Evolutionary conservation across 53 echinoderm and acorn worm species (phyloP), one percentile per base, ranked within the genome.

Genomic region (Temnopleurus reevesii): DNA sequence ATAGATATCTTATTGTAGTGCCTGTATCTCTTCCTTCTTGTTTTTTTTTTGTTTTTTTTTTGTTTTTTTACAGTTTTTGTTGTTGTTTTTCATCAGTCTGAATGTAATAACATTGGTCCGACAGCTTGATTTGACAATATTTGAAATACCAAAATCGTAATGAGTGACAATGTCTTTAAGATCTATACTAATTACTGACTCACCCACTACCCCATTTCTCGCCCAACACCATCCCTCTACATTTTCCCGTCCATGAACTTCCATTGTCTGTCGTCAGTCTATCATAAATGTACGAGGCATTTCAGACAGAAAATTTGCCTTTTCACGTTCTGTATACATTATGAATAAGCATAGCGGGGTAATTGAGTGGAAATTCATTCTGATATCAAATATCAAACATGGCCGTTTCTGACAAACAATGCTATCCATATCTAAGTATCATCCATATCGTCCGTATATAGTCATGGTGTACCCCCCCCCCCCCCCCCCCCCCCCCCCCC

Each of bases 351-450:
- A 71, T 71, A 41, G 71, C 71, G 19, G 41, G n/a, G 71, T 71
- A 71, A 71, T 71, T 36, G 71, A 8, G 71, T 41, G 41, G 71
- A 71, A 71, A 71, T n/a, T n/a, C n/a, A n/a, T n/a, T n/a, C 71
- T n/a, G 41, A 71, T 71, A 71, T 71, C 43, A 41, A 41, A 71
- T 71, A 71, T 71, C 38, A 71, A 71, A 71, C 41, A 71, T 71
- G n/a, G 41, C 71, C 41, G 71, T 4, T 12, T 27, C 41, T 41
- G 21, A n/a, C 15, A 8, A 8, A 56, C 36, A 36, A 21, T 71
- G n/a, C 71, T n/a, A 36, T n/a, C 21, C 6, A 41, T 43, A n/a
- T 35, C 35, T 35, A 65, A 33, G n/a, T 34, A 3, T 19, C 35
- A 65, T 65, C 35, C 9, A 15, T 71, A 19, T 21, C 36, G 36